These are phyloP conservation scores for Margarornis squamiger DNA, from an alignment of 2,797 vertebrate species.

Conservation along the genomic window DNA sequence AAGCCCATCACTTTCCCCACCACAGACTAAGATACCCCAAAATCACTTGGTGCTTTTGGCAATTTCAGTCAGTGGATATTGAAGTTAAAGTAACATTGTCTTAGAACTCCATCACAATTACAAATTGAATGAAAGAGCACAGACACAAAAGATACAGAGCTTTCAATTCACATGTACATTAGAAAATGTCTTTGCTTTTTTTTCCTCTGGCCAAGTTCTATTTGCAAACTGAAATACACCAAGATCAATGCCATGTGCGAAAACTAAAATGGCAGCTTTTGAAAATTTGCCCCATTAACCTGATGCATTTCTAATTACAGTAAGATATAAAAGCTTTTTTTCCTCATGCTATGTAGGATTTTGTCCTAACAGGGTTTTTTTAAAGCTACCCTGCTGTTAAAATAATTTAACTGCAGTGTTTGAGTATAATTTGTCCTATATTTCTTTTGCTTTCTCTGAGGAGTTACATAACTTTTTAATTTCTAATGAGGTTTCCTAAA, in stretches of 20 bases:
- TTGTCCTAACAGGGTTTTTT: conserved; percentile 24
- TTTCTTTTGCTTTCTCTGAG: conserved; percentile 61
- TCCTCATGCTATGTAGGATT: background rate
- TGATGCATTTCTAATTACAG: conserved; percentile 60
- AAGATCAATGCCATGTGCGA: conserved; percentile 4
- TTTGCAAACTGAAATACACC: background rate
- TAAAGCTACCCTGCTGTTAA: conserved; percentile 54
- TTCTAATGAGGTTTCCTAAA: conserved; percentile 71
- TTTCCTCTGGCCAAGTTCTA: background rate
- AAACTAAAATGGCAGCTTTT: conserved; percentile 27
- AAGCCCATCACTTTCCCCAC: background rate
- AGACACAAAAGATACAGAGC: background rate
- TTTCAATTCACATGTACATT: background rate
- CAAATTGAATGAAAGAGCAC: background rate
- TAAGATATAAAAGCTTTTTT: conserved; percentile 28
- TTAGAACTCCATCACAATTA: background rate
- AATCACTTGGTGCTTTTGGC: background rate
- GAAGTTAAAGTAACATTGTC: background rate
- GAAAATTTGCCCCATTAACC: conserved; percentile 43
- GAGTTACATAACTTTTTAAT: conserved; percentile 60
- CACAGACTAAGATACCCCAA: background rate
- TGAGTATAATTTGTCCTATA: conserved; percentile 57
- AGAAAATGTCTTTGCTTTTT: background rate
- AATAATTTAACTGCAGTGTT: conserved; percentile 53
- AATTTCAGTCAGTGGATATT: background rate